These are phyloP conservation scores for Heliconius sara DNA, from an alignment of 2,888 invertebrate species.

Conservation along the genomic window DNA sequence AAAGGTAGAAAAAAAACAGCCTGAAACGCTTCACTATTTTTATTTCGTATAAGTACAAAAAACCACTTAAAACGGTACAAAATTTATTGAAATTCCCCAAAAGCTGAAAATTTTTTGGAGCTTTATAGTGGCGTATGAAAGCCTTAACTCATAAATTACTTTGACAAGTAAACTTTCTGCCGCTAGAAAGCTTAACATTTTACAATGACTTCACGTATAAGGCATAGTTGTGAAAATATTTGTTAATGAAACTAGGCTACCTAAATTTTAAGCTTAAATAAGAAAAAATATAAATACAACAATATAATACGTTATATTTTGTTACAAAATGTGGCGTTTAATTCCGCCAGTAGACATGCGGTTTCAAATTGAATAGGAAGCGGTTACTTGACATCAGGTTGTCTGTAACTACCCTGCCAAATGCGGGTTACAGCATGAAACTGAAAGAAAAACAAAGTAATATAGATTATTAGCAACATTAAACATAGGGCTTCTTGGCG, in stretches of 20 bases:
- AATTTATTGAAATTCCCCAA: neutral
- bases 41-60: neutral
- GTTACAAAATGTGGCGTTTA: neutral
- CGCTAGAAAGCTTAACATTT: constrained; percentile 13
- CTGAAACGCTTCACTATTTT: no score
- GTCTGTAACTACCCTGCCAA: neutral
- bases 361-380: neutral
- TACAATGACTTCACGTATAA: neutral
- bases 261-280: neutral
- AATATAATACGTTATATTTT: no score
- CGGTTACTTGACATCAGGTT: neutral
- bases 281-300: neutral
- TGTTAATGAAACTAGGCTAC: neutral
- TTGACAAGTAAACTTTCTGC: constrained; percentile 8
- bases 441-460: neutral
- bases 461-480: no score
- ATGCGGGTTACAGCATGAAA: neutral
- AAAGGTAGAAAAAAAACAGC: neutral
- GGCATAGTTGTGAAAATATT: constrained; percentile 9
- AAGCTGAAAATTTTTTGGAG: neutral
- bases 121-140: neutral
- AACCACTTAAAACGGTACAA: neutral
- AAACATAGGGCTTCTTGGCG: no score
- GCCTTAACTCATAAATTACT: neutral
- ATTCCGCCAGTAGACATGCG: no score